A percentile compares a stretch with the other conserved stretches of the same genome.
Conservation (phyloP, 2,113 vertebrate genomes). For the Mystacornis crossleyi region DNA sequence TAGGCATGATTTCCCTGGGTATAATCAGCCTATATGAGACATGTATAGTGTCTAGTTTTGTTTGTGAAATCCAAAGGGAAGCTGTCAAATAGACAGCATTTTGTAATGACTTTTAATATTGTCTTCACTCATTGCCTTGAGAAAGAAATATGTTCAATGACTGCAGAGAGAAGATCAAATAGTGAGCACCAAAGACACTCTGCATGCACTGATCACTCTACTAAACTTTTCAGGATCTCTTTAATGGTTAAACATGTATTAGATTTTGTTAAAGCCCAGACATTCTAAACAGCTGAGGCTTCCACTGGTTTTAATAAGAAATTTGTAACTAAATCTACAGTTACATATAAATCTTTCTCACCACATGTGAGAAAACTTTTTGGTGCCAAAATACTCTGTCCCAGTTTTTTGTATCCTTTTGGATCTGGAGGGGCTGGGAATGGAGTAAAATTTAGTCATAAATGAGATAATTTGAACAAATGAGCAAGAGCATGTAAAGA, state of each 20-base stretch:
- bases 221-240: not conserved
- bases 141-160: not conserved
- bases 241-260: not conserved
- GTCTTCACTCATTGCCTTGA: not conserved
- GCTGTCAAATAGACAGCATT: not conserved
- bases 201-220: not conserved
- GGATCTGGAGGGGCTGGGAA: not conserved
- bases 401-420: not conserved
- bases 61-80: not conserved
- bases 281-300: not conserved
- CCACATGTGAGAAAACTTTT: rapidly evolving
- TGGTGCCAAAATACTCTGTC: not conserved
- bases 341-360: too few relatives aligned
- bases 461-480: not conserved
- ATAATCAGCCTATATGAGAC: not conserved
- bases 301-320: not conserved
- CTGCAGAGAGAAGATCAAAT: not conserved
- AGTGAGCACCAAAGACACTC: not conserved
- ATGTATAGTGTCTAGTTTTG: not conserved
- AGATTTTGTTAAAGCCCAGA: not conserved
- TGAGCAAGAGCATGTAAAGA: not conserved
- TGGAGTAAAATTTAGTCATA: not conserved
- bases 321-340: not conserved
- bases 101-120: not conserved
- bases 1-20: not conserved